Conservation (phyloP, 2,113 vertebrate genomes). For the Erpornis zantholeuca region DNA sequence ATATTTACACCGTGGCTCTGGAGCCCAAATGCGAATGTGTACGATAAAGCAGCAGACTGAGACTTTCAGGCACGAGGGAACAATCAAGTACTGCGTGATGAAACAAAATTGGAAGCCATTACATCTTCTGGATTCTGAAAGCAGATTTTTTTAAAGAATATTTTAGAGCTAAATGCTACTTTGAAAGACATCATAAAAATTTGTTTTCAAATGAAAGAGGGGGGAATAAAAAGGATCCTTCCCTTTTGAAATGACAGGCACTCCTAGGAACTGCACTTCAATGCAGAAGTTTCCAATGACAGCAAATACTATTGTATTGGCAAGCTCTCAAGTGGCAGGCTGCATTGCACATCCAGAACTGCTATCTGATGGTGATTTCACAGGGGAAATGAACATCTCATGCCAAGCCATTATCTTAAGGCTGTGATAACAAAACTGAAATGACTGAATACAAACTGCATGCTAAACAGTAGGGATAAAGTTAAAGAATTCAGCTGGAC, state of each 20-base stretch:
- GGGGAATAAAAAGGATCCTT: background rate
- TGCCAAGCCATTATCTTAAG: conserved; percentile 8
- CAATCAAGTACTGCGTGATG: background rate
- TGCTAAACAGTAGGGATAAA: background rate
- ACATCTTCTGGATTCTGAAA: background rate
- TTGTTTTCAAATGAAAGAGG: background rate
- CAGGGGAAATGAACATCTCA: background rate
- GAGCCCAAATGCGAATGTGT: background rate
- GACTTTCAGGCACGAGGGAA: background rate
- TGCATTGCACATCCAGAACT: background rate
- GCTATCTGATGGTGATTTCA: background rate
- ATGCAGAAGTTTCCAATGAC: background rate
- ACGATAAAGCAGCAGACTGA: background rate
- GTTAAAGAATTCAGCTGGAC: background rate
- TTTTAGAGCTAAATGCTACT: background rate
- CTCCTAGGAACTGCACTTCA: background rate
- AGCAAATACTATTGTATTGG: background rate
- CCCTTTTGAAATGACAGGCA: background rate
- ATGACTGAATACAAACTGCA: background rate
- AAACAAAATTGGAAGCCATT: background rate
- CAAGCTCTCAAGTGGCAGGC: background rate
- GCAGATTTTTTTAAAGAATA: background rate
- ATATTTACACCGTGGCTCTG: background rate
- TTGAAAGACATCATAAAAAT: background rate
- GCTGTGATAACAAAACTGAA: background rate